Percentiles rank a stretch among this genome's conserved stretches.
These are phyloP conservation scores for Danio kyathit DNA, from an alignment of 2,797 vertebrate genomes.

Conservation along the genomic window DNA sequence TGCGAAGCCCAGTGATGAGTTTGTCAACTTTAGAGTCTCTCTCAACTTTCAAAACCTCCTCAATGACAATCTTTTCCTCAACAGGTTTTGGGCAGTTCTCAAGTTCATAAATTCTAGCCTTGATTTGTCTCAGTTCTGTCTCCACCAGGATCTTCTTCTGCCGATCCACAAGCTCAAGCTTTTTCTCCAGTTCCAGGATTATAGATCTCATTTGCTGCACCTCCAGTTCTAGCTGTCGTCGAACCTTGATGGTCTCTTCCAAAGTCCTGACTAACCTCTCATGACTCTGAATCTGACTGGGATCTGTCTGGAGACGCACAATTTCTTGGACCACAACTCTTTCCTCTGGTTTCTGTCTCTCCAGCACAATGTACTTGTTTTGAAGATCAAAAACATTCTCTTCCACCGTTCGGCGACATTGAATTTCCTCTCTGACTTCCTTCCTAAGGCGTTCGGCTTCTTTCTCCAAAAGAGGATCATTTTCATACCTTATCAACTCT, in stretches of 20 bases:
- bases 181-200: constrained; percentile 83
- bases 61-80: constrained; percentile 91
- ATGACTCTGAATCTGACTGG: constrained; percentile 85
- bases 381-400: constrained; percentile 88
- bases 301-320: constrained; percentile 88
- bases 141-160: constrained; percentile 88
- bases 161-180: constrained; percentile 85
- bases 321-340: constrained; percentile 87
- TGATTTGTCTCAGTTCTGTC: constrained; percentile 89
- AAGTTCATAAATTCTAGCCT: constrained; percentile 85
- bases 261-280: constrained; percentile 82
- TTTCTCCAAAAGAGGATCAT: constrained; percentile 91
- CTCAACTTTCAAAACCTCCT: constrained; percentile 94
- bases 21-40: constrained; percentile 88
- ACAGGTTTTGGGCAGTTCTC: constrained; percentile 80
- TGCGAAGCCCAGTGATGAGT: constrained; percentile 76
- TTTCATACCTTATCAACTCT: constrained; percentile 90
- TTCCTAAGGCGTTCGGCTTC: constrained; percentile 88
- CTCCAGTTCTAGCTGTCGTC: constrained; percentile 87
- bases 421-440: constrained; percentile 84
- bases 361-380: constrained; percentile 87
- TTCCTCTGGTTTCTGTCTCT: constrained; percentile 91
- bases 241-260: constrained; percentile 84
- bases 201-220: constrained; percentile 82
- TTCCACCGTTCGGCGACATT: constrained; percentile 85